Base-by-base conservation (phyloP, 2,888 invertebrate species). In the Congeria kusceri region DNA sequence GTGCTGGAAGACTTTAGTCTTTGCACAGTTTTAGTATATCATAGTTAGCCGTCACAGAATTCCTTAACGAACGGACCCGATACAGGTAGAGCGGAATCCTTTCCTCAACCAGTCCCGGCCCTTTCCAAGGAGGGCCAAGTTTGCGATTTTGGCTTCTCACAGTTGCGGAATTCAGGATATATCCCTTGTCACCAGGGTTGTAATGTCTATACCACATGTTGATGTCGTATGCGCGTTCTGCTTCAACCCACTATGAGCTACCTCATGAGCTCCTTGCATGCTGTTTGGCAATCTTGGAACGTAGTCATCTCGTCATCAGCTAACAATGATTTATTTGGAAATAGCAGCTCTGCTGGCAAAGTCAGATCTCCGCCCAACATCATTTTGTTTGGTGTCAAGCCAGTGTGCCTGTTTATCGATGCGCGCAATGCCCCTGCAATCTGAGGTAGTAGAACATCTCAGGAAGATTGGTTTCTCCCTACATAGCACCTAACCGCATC, bases 311-410 rank as follows among this genome's bases (percentile, higher is more conserved):
- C n/a, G n/a, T n/a, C n/a, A n/a, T n/a, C n/a, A n/a, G n/a, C n/a
- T n/a, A n/a, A n/a, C 53, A n/a, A n/a, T n/a, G n/a, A n/a, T n/a
- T n/a, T n/a, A 25, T 15, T 13, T 18, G 67, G 67, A 44, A 67
- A 59, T 29, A 68, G 11, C 15, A 58, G 27, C 9, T 68, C 58
- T 13, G 27, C 58, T 13, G 68, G 68, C 28, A 23, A 39, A 28
- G 28, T 53, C n/a, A 65, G 28, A n/a, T 65, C 65, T 13, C 65
- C 27, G 11, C 81, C 81, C 2, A 75, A 56, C 74, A 81, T 81
- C 61, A 75, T 39, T n/a, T n/a, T 53, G 23, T 81, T 81, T 7
- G 77, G 77, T 5, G 77, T 77, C 15, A 64, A 75, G 9, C 75
- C 75, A 3, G 81, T 77, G 23, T 39, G 59, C 23, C 63, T 13